Evolutionary conservation across 1,140 invertebrate species (phyloP).

Genomic region (Hirudo medicinalis): DNA sequence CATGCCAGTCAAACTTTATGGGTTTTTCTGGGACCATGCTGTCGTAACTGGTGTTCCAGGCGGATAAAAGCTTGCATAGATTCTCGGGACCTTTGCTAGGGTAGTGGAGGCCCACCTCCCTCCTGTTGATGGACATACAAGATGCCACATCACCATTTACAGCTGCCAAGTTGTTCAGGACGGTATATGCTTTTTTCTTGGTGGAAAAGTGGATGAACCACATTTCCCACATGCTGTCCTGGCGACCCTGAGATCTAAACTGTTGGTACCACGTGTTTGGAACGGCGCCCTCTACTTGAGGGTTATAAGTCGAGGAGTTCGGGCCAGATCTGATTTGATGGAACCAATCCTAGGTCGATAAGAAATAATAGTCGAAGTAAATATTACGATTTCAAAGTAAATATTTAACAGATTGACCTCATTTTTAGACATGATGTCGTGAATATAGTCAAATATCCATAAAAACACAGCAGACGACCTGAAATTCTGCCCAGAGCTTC

Average conservation of each 20-base stretch:
- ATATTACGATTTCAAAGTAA: background rate
- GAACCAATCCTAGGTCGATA: background rate
- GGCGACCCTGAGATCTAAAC: background rate
- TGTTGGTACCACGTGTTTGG: slow-evolving; percentile 5
- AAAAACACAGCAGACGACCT: background rate
- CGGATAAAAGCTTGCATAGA: background rate
- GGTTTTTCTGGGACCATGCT: background rate
- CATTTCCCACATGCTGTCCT: slow-evolving; percentile 1
- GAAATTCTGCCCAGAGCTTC: slow-evolving; percentile 17
- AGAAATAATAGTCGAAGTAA: background rate
- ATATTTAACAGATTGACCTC: background rate
- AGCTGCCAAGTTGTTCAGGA: background rate
- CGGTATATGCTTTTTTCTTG: background rate
- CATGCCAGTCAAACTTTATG: slow-evolving; percentile 6
- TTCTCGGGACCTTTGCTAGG: slow-evolving; percentile 8
- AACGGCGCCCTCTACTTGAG: background rate
- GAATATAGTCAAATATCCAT: too few species aligned
- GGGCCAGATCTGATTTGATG: background rate
- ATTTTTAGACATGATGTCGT: too few species aligned
- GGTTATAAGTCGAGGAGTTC: background rate
- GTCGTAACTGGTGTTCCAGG: background rate
- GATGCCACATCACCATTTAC: background rate
- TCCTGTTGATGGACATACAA: background rate
- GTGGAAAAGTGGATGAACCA: slow-evolving; percentile 10
- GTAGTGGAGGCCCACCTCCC: background rate